phyloP scores from a whole-genome alignment of 92 coral and sea anemone species.

The Isaurus tuberculatus region DNA sequence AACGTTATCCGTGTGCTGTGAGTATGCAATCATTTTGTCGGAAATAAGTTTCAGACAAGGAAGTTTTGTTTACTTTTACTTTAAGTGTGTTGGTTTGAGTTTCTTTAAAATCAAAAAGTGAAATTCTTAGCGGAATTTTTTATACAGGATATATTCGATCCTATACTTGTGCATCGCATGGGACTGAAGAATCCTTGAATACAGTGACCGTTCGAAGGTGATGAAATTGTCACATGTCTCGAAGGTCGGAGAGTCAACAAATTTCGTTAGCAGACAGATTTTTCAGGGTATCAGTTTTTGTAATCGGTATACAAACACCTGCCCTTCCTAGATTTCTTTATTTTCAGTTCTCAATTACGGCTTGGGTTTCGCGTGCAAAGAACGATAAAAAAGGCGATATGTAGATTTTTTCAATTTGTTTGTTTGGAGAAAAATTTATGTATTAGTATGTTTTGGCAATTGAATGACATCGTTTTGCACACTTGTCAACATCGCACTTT shows the following conservation, averaged over 20 bases:
- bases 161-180: background rate
- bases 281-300: background rate
- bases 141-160: background rate
- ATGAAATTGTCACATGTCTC: background rate
- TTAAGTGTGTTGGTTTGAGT: background rate
- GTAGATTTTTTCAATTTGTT: background rate
- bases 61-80: slow-evolving; percentile 19
- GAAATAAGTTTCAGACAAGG: slow-evolving; percentile 26
- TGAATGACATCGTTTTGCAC: background rate
- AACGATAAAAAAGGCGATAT: background rate
- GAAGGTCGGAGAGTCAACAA: background rate
- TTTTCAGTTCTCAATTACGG: background rate
- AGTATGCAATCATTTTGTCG: slow-evolving; percentile 3
- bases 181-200: slow-evolving; percentile 2
- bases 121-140: background rate
- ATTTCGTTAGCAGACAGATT: background rate
- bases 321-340: too few species aligned
- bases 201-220: background rate
- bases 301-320: background rate
- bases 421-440: slow-evolving; percentile 7
- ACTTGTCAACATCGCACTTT: too few species aligned
- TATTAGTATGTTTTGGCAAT: background rate
- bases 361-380: background rate
- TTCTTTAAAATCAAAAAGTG: background rate
- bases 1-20: too few species aligned